phyloP scores from a whole-genome alignment of 2,113 vertebrate species.

The Megaptera novaeangliae region DNA sequence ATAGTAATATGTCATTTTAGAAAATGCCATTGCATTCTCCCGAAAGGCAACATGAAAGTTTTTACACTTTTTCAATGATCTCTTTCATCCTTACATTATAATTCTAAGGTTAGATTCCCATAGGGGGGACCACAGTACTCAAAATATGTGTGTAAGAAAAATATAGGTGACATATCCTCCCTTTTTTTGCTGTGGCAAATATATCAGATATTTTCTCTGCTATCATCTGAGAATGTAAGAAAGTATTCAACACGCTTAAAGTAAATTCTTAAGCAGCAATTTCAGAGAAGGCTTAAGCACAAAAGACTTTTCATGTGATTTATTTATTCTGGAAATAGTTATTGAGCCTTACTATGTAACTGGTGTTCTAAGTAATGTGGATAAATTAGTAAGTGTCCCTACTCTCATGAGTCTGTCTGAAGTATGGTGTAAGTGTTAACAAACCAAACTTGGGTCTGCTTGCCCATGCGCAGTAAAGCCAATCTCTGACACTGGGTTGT shows the following conservation, averaged over 20 bases:
- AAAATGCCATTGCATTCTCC: conserved; percentile 27
- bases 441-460: not conserved
- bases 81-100: not conserved
- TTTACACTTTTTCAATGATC: conserved; percentile 31
- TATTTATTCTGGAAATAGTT: not conserved
- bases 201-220: conserved; percentile 12
- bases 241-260: not conserved
- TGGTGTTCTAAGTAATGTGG: not conserved
- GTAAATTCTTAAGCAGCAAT: not conserved
- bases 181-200: not conserved
- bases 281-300: not conserved
- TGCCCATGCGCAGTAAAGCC: not conserved
- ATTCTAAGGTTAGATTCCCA: conserved; percentile 33
- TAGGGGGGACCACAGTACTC: not conserved
- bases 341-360: not conserved
- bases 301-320: not conserved
- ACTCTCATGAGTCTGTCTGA: not conserved
- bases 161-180: not conserved
- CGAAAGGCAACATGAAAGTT: not conserved
- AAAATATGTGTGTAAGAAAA: not conserved
- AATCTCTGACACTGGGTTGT: not conserved
- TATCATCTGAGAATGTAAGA: not conserved
- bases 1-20: conserved; percentile 30
- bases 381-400: not conserved
- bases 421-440: not conserved